phyloP scores from a whole-genome alignment of 2,113 vertebrate species.

The Dipodomys spectabilis region DNA sequence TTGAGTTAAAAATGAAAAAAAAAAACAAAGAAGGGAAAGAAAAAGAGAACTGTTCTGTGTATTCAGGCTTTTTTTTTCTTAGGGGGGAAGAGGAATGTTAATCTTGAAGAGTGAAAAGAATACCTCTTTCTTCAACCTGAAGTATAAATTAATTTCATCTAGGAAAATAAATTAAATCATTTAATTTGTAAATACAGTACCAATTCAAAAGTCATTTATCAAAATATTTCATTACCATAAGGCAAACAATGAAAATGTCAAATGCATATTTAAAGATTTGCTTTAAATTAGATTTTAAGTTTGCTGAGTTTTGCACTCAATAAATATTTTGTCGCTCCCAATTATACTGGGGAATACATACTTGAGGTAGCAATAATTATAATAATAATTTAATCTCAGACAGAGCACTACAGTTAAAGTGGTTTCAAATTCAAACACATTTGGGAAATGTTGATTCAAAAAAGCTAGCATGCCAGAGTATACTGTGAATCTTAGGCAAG shows the following conservation, averaged over 20 bases:
- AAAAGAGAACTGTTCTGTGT: neutral
- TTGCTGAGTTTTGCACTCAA: conserved; percentile 47
- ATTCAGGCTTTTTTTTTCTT: neutral
- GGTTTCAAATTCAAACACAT: conserved; percentile 23
- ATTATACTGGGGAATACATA: conserved; percentile 22
- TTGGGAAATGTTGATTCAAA: conserved; percentile 46
- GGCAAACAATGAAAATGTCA: conserved; percentile 37
- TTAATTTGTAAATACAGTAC: conserved; percentile 17
- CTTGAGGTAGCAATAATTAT: conserved; percentile 35
- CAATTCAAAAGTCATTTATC: conserved; percentile 57
- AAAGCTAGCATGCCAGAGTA: neutral
- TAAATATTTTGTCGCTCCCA: conserved; percentile 32
- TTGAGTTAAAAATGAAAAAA: neutral
- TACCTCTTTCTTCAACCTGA: conserved; percentile 43
- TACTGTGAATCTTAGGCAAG: neutral
- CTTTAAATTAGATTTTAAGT: conserved; percentile 64
- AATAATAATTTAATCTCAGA: conserved; percentile 30
- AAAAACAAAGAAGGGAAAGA: neutral
- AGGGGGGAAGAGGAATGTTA: neutral
- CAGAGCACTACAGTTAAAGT: conserved; percentile 42
- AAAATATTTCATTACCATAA: conserved; percentile 59
- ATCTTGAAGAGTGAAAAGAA: neutral
- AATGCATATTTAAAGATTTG: conserved; percentile 57
- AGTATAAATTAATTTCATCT: conserved; percentile 49
- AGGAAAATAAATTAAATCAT: conserved; percentile 52